phyloP scores from a whole-genome alignment of 2,888 invertebrate genomes.

The Cataglyphis altisquamis region DNA sequence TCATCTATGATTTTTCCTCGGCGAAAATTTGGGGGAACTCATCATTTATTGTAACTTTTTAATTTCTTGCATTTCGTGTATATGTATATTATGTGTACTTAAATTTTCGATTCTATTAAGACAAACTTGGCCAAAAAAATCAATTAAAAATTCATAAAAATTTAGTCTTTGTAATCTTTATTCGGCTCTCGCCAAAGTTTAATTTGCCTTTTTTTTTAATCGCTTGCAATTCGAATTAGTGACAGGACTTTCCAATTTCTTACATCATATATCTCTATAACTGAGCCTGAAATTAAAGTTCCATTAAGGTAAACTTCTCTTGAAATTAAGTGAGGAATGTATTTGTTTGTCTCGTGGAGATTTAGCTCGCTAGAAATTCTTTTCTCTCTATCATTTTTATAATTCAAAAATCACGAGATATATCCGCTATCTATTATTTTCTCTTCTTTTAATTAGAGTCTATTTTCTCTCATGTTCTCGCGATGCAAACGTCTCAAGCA shows the following conservation, averaged over 20 bases:
- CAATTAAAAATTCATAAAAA: background rate
- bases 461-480: background rate
- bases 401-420: background rate
- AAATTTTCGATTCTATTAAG: background rate
- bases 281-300: slow-evolving; percentile 6
- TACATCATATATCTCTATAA: background rate
- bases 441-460: background rate
- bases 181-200: background rate
- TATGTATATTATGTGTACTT: background rate
- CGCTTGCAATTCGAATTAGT: background rate
- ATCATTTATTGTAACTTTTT: background rate
- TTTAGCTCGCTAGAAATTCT: background rate
- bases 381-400: background rate
- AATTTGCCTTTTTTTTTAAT: background rate
- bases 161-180: background rate
- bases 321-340: background rate
- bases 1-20: background rate
- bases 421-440: background rate
- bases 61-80: background rate
- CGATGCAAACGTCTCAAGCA: background rate
- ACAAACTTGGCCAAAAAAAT: background rate
- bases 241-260: background rate
- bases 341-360: background rate
- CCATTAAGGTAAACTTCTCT: background rate
- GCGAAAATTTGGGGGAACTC: background rate